Base-by-base conservation (phyloP, 2,113 vertebrate genomes). In the Pterocles orientalis region DNA sequence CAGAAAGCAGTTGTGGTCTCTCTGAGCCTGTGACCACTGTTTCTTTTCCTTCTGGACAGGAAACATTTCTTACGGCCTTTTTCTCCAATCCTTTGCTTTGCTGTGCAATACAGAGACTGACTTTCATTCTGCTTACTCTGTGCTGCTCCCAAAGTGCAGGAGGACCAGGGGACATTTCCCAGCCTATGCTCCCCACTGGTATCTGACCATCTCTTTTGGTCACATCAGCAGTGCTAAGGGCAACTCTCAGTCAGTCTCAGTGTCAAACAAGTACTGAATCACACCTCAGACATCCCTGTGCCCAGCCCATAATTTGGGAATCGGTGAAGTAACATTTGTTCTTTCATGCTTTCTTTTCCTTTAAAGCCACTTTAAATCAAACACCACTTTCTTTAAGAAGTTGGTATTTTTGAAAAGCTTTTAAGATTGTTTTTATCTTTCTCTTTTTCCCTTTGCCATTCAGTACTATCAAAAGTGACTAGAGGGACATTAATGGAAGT, bases 401-500 rank as follows among this genome's bases (percentile, higher is more conserved):
- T 17, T 75, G 51, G 60, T 64, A 36, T 28, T 91, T 95, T 47
- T 51, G 6, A 79, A 92, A 92, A 72, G 72, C 70, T 95, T 95
- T 94, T 69, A 82, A 85, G 47, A 39, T 71, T 87, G 73, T 82
- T 95, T 93, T 92, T n/a, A 25, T 65, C 66, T 68, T 79, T 91
- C 61, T 77, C 29, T 83, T 80, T 60, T 56, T 4, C 45, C 36
- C 29, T 88, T 81, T 88, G 56, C 19, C 79, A 23, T 68, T 94
- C 61, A 69, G 33, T 33, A 33, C 50, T 24, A 69, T 65, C 81
- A 82, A 54, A 93, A 93, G 83, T 64, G 86, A 58, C 77, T 85
- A 77, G 48, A 89, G 73, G 84, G 80, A 77, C 83, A 85, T 87
- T 85, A 86, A 94, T 82, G 62, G 78, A 88, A 89, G 66, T 86